Percentiles rank a stretch among this genome's conserved stretches.
phyloP scores from a whole-genome alignment of 2,113 vertebrate species.

The Sinocyclocheilus anshuiensis region DNA sequence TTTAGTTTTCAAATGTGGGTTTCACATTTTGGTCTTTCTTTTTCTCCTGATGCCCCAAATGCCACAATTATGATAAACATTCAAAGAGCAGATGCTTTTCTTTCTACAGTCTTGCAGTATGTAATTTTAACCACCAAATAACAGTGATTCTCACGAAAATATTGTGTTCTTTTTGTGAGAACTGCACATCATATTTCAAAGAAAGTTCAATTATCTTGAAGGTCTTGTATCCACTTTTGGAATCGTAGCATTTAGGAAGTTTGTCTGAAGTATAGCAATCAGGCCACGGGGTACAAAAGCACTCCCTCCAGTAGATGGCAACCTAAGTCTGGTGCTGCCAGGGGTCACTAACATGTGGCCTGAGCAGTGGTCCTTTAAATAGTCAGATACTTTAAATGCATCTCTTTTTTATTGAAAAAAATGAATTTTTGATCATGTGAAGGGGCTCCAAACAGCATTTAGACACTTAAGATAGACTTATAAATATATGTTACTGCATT shows the following conservation, averaged over 20 bases:
- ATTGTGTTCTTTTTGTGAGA: not conserved
- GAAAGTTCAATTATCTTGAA: not conserved
- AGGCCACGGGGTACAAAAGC: conserved; percentile 4
- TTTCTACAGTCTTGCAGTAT: not conserved
- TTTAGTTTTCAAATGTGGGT: not conserved
- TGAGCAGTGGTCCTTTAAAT: not conserved
- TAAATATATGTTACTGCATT: not conserved
- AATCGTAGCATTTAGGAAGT: not conserved
- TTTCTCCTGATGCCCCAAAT: not conserved
- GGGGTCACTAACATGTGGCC: conserved; percentile 33
- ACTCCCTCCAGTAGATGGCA: conserved; percentile 63
- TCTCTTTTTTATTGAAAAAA: not conserved
- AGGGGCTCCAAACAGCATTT: no score
- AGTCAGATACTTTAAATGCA: not conserved
- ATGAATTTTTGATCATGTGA: not conserved
- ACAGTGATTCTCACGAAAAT: conserved; percentile 5
- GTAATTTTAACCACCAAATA: conserved; percentile 2
- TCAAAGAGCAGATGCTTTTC: not conserved
- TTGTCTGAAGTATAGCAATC: not conserved
- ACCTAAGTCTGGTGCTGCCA: conserved; percentile 53
- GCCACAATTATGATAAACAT: not conserved
- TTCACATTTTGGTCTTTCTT: not conserved
- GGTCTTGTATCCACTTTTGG: not conserved
- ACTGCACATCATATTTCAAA: not conserved
- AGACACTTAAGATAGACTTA: not conserved